These are phyloP conservation scores for Hydrophis major DNA, from an alignment of 2,797 vertebrate genomes.

Conservation along the genomic window DNA sequence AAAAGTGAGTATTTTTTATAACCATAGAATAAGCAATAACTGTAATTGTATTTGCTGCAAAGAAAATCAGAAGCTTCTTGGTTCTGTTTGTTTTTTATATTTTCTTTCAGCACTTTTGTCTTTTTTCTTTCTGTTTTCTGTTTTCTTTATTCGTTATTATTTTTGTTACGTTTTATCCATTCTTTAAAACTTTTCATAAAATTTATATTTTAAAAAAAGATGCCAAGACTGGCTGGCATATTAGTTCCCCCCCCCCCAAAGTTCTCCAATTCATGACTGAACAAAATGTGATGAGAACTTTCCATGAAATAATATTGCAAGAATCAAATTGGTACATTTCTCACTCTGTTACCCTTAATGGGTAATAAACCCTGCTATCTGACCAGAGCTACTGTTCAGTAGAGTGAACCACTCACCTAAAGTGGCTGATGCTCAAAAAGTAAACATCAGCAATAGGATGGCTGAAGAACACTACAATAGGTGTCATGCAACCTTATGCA, in stretches of 20 bases:
- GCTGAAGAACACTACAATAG: not conserved
- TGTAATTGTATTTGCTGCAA: not conserved
- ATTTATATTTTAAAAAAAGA: not conserved
- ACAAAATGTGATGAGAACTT: not conserved
- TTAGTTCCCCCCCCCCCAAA: not conserved
- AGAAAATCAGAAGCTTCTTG: not conserved
- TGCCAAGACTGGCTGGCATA: not conserved
- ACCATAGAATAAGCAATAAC: not conserved
- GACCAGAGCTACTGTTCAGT: too few relatives aligned
- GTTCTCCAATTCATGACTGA: not conserved
- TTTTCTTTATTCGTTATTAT: not conserved
- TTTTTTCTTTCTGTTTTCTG: not conserved
- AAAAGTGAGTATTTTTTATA: not conserved
- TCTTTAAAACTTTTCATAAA: not conserved
- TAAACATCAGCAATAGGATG: not conserved
- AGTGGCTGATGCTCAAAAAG: not conserved
- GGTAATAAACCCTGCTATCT: not conserved
- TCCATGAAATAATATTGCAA: not conserved
- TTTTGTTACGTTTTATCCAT: not conserved
- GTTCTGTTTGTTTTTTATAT: not conserved
- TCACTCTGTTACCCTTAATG: not conserved
- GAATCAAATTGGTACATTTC: not conserved
- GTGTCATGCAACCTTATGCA: not conserved
- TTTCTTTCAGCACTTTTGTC: not conserved
- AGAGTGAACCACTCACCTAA: not conserved